phyloP scores from a whole-genome alignment of 2,797 vertebrate species.

The Psittacula echo region DNA sequence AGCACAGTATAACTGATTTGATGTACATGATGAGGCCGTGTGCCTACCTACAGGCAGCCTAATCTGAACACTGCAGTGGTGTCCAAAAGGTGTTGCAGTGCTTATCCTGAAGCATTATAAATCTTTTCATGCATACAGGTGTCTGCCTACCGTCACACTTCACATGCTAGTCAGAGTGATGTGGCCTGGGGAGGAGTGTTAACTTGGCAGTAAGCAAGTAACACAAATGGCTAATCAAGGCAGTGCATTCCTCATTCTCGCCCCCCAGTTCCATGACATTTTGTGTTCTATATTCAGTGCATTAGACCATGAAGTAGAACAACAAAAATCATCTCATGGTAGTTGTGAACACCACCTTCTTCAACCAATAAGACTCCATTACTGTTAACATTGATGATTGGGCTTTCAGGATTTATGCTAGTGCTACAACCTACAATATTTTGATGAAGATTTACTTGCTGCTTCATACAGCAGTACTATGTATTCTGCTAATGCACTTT shows the following conservation, averaged over 20 bases:
- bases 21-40: neutral
- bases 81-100: neutral
- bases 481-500: neutral
- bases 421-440: neutral
- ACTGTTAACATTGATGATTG: neutral
- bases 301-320: neutral
- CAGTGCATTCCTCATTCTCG: neutral
- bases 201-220: neutral
- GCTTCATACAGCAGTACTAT: neutral
- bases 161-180: fast-evolving
- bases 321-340: neutral
- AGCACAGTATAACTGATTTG: neutral
- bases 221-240: neutral
- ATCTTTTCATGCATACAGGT: neutral
- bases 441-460: conserved; percentile 11
- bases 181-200: neutral
- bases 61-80: neutral
- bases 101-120: neutral
- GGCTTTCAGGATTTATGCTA: neutral
- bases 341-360: neutral
- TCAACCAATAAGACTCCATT: neutral
- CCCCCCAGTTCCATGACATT: neutral
- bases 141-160: neutral
- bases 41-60: neutral
- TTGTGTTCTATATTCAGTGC: neutral